A percentile compares a stretch with the other conserved stretches of the same genome.
Conservation (phyloP, 2,113 vertebrate species). For the Cephalophus harveyi region DNA sequence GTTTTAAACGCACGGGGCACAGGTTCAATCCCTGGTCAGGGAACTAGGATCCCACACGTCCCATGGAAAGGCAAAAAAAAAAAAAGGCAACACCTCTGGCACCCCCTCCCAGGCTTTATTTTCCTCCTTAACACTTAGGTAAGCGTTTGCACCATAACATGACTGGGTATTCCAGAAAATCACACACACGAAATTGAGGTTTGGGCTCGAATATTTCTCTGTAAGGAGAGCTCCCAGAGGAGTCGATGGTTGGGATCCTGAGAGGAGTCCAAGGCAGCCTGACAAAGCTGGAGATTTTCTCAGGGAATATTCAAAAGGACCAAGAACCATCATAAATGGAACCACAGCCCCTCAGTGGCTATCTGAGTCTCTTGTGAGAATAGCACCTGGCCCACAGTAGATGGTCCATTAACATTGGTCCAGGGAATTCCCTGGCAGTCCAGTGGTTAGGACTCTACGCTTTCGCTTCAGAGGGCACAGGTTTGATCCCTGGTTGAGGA, state of each 20-base stretch:
- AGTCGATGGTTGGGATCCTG: not conserved
- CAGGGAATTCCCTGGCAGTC: not conserved
- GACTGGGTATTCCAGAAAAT: not conserved
- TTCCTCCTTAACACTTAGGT: not conserved
- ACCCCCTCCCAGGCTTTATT: not conserved
- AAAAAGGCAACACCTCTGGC: not conserved
- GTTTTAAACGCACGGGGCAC: fast-evolving
- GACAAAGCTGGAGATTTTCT: not conserved
- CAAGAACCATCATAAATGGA: no score
- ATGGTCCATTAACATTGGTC: not conserved
- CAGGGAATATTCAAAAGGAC: not conserved
- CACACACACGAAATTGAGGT: not conserved
- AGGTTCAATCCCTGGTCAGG: not conserved
- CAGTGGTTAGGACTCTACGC: not conserved
- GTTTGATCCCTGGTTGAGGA: not conserved
- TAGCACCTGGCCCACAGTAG: not conserved
- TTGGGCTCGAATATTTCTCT: not conserved
- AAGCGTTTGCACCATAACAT: no score
- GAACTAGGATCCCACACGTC: not conserved
- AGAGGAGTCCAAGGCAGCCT: not conserved
- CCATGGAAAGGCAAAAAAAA: not conserved
- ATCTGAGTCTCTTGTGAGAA: not conserved
- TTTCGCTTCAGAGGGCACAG: not conserved
- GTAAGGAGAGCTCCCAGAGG: no score
- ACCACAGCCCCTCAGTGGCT: not conserved